A percentile compares a stretch with the other conserved stretches of the same genome.
Evolutionary conservation across 2,888 invertebrate genomes (phyloP).

Genomic region (Mythimna vitellina): DNA sequence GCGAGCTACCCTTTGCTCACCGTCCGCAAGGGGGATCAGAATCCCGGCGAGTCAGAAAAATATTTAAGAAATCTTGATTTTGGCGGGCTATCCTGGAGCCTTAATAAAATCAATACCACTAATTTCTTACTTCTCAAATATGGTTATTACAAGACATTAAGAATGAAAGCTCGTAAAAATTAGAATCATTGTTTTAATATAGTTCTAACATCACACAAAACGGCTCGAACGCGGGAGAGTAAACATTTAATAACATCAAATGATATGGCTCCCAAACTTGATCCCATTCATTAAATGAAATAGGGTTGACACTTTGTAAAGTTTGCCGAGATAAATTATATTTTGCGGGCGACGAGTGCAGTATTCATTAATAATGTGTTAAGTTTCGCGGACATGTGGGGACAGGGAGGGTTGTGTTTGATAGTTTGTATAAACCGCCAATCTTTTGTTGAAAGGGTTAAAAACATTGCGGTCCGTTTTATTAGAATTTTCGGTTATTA

Average conservation of each 20-base stretch:
- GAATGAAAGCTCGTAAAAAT: conserved; percentile 15
- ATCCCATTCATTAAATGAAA: conserved; percentile 74
- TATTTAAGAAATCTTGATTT: too few relatives aligned
- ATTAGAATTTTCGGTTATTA: conserved; percentile 1
- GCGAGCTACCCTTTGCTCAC: too few relatives aligned
- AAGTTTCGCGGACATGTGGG: conserved; percentile 43
- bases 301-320: conserved; percentile 79
- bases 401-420: conserved; percentile 32
- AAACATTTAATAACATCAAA: conserved; percentile 58
- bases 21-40: too few relatives aligned
- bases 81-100: too few relatives aligned
- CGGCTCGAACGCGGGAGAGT: conserved; percentile 39
- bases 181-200: conserved; percentile 36
- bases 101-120: too few relatives aligned
- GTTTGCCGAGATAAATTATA: conserved; percentile 69
- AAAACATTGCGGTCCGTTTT: conserved; percentile 7
- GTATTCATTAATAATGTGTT: conserved; percentile 66
- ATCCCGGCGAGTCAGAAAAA: too few relatives aligned
- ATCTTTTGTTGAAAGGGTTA: conserved; percentile 30
- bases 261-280: conserved; percentile 59
- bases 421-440: conserved; percentile 35
- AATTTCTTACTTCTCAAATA: background rate
- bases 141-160: conserved; percentile 7
- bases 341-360: conserved; percentile 64
- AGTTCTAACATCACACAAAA: conserved; percentile 46